A percentile compares a stretch with the other conserved stretches of the same genome.
Conservation (phyloP, 1,140 invertebrate genomes). For the Drosophila nebulosa region DNA sequence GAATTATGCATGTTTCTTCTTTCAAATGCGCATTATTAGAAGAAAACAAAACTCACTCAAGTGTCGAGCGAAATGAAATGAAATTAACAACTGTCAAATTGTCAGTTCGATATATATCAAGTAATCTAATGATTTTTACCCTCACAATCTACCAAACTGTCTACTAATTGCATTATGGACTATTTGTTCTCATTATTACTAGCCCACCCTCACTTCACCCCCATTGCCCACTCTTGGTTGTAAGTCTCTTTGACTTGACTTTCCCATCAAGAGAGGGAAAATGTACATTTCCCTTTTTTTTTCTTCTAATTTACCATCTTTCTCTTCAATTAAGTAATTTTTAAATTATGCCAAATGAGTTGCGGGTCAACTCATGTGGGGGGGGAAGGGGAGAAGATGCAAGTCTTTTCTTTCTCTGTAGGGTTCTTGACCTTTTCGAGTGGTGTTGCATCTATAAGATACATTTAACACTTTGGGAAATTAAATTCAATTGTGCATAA, state of each 20-base stretch:
- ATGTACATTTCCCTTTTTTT: constrained; percentile 9
- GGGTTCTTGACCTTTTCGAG: constrained; percentile 64
- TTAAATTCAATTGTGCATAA: constrained; percentile 58
- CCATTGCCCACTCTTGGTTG: background rate
- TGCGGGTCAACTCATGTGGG: constrained; percentile 59
- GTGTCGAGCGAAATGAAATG: background rate
- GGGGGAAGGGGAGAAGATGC: constrained; percentile 3
- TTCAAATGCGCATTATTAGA: background rate
- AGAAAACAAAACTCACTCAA: background rate
- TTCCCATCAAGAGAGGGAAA: background rate
- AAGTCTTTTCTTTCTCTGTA: constrained; percentile 1
- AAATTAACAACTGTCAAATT: background rate
- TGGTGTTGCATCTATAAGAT: constrained; percentile 13
- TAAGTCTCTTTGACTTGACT: constrained; percentile 8
- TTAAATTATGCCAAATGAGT: constrained; percentile 70
- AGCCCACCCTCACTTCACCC: too few species aligned
- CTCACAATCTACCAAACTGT: too few species aligned
- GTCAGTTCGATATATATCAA: background rate
- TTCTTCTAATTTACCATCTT: constrained; percentile 53
- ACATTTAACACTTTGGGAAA: constrained; percentile 67
- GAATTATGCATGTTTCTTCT: constrained; percentile 38
- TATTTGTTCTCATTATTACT: background rate
- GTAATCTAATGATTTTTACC: background rate
- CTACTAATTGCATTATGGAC: background rate
- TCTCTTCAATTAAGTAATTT: constrained; percentile 73